Evolutionary conservation across 2,888 invertebrate genomes (phyloP).

Genomic region (Scaptomyza cyrtandrae): DNA sequence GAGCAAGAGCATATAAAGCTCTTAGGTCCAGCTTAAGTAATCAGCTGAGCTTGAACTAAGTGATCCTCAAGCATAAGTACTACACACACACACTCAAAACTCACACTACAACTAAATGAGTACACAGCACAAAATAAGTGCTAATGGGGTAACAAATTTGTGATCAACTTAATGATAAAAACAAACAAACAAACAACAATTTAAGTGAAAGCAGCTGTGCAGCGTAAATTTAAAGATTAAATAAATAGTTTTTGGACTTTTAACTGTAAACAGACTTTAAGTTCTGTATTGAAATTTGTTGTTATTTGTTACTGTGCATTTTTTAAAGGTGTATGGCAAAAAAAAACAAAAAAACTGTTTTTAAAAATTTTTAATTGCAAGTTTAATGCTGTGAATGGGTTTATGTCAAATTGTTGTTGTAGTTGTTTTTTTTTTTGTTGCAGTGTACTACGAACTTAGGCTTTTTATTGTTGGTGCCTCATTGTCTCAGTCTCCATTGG

Average conservation of each 20-base stretch:
- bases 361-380: no score
- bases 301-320: no score
- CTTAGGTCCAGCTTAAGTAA: constrained; percentile 42
- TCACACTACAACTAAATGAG: constrained; percentile 3
- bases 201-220: constrained; percentile 8
- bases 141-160: constrained; percentile 2
- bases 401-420: no score
- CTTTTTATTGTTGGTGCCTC: constrained; percentile 13
- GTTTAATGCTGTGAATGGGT: no score
- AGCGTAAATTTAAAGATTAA: neutral
- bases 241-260: neutral
- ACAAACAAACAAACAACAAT: neutral
- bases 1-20: constrained; percentile 28
- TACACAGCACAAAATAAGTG: constrained; percentile 25
- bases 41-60: constrained; percentile 62
- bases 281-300: neutral
- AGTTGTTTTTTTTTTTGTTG: neutral
- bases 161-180: neutral
- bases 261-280: neutral
- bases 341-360: no score
- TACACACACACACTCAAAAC: constrained; percentile 1
- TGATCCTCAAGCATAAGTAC: constrained; percentile 51
- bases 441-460: neutral
- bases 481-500: constrained; percentile 7
- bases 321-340: neutral